phyloP scores from a whole-genome alignment of 2,888 invertebrate genomes.

The Xanthorhoe spadicearia region DNA sequence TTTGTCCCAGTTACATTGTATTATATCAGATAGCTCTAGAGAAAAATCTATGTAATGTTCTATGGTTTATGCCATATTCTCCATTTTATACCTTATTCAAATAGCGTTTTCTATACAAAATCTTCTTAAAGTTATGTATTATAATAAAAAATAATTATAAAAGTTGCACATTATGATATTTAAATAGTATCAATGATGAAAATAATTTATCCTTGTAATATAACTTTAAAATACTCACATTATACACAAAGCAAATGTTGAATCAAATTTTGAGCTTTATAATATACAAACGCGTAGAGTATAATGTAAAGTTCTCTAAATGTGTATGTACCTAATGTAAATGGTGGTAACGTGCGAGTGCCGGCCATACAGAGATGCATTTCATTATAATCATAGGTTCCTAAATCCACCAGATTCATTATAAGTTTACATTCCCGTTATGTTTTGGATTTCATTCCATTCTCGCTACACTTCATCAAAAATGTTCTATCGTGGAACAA shows the following conservation, averaged over 20 bases:
- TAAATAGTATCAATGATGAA: conserved; percentile 2
- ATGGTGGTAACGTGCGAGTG: conserved; percentile 18
- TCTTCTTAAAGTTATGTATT: conserved; percentile 3
- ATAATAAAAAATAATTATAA: conserved; percentile 7
- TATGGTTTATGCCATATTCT: not conserved
- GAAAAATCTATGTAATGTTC: not conserved
- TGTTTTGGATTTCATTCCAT: conserved; percentile 49
- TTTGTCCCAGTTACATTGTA: conserved; percentile 1
- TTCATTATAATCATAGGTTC: conserved; percentile 37
- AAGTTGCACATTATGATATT: conserved; percentile 13
- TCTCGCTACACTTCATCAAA: conserved; percentile 20
- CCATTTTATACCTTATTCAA: not conserved
- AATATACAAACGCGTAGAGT: conserved; percentile 21
- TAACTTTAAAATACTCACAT: conserved; percentile 20
- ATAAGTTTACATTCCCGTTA: conserved; percentile 65
- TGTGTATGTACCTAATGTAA: conserved; percentile 4
- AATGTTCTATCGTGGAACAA: not conserved
- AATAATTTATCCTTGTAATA: conserved; percentile 6
- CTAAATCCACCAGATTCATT: conserved; percentile 28
- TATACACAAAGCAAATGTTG: conserved; percentile 9
- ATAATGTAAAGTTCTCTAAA: conserved; percentile 1
- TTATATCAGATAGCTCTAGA: not conserved
- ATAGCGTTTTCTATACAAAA: conserved; percentile 7
- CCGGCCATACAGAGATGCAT: conserved; percentile 42
- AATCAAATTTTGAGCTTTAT: conserved; percentile 27